phyloP scores from a whole-genome alignment of 2,888 invertebrate genomes.

The Callyntrura guangdongensis region DNA sequence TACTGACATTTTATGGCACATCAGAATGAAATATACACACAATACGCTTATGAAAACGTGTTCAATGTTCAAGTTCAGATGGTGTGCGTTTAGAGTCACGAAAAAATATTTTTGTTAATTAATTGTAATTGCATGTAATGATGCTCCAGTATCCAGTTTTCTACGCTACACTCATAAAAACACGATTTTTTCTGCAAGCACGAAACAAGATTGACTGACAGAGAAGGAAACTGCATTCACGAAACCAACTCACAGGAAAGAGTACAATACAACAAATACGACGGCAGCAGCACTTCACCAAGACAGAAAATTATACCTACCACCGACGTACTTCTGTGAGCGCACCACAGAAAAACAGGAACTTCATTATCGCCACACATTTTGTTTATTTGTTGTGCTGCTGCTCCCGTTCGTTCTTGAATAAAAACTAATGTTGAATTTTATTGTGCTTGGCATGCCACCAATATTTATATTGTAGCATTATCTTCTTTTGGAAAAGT shows the following conservation, averaged over 20 bases:
- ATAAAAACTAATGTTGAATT: constrained; percentile 25
- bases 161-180: background rate
- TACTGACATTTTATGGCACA: too few species aligned
- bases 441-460: constrained; percentile 35
- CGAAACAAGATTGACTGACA: constrained; percentile 61
- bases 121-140: constrained; percentile 64
- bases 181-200: constrained; percentile 37
- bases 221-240: constrained; percentile 45
- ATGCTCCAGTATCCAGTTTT: constrained; percentile 59
- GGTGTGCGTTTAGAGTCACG: constrained; percentile 52
- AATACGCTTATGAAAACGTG: background rate
- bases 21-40: too few species aligned
- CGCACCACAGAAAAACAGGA: background rate
- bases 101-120: constrained; percentile 54
- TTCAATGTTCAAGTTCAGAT: background rate
- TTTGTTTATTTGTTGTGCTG: constrained; percentile 31
- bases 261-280: background rate
- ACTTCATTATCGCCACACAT: constrained; percentile 2
- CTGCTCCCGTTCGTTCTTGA: background rate
- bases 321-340: too few species aligned
- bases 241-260: background rate
- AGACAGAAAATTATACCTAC: background rate
- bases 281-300: background rate
- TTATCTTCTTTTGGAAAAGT: constrained; percentile 9
- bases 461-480: constrained; percentile 8